phyloP scores from a whole-genome alignment of 2,888 invertebrate species.

The Platycnemis pennipes region DNA sequence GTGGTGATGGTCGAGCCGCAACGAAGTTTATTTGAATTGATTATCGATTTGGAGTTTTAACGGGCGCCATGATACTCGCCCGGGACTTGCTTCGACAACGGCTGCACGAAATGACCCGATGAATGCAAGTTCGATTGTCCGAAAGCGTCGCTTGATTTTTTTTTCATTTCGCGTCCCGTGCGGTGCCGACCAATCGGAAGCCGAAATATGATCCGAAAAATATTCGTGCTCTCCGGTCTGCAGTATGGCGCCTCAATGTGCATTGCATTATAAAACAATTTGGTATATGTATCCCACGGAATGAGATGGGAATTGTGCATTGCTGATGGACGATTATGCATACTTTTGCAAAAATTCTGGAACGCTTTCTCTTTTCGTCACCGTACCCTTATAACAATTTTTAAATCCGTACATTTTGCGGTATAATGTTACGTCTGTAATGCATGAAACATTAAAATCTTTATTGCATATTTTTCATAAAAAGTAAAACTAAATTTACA shows the following conservation, averaged over 20 bases:
- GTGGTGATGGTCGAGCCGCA: slow-evolving; percentile 20
- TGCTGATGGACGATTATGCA: neutral
- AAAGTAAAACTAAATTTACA: too few species aligned
- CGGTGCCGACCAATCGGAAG: neutral
- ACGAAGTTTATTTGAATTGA: slow-evolving; percentile 39
- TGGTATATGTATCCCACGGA: neutral
- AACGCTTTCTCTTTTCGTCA: neutral
- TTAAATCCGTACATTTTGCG: neutral
- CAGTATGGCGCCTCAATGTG: neutral
- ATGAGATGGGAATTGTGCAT: slow-evolving; percentile 20
- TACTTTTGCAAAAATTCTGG: neutral
- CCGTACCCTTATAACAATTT: neutral
- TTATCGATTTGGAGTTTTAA: slow-evolving; percentile 39
- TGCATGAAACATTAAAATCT: too few species aligned
- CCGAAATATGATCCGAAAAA: slow-evolving; percentile 20
- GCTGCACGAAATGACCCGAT: slow-evolving; percentile 13
- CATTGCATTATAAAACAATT: slow-evolving; percentile 33
- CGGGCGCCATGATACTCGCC: slow-evolving; percentile 32
- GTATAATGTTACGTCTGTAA: too few species aligned
- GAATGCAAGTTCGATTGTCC: slow-evolving; percentile 36
- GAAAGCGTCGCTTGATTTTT: slow-evolving; percentile 8
- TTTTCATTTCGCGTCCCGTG: neutral
- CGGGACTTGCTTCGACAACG: slow-evolving; percentile 9
- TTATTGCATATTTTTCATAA: too few species aligned
- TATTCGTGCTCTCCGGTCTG: neutral